A percentile compares a stretch with the other conserved stretches of the same genome.
Conservation (phyloP, 23 tunicate genomes). For the Clavelina lepadiformis region DNA sequence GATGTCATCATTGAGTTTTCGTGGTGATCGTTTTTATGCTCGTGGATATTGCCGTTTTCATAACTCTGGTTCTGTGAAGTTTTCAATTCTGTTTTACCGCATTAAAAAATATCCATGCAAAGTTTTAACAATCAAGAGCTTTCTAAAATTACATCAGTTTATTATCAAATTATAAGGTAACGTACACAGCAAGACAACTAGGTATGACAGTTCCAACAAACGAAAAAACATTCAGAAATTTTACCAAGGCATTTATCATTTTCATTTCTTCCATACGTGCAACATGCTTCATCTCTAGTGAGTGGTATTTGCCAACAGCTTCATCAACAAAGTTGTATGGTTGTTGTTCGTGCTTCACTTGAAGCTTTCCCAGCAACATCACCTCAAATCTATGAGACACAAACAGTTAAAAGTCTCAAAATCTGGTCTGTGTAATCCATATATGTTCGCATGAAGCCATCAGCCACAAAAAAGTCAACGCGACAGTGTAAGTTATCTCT, state of each 20-base stretch:
- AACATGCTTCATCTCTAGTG: constrained; percentile 42
- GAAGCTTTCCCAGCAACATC: constrained; percentile 69
- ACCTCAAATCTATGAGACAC: constrained; percentile 65
- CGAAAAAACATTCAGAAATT: background rate
- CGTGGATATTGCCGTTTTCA: too few relatives aligned
- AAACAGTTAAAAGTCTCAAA: background rate
- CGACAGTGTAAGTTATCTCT: background rate
- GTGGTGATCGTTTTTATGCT: too few relatives aligned
- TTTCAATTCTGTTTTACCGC: too few relatives aligned
- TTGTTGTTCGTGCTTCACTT: constrained; percentile 48
- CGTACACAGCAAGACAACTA: too few relatives aligned
- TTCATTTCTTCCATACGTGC: constrained; percentile 7
- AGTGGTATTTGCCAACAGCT: constrained; percentile 62
- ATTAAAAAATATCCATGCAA: too few relatives aligned
- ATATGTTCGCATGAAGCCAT: too few relatives aligned
- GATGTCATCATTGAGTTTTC: too few relatives aligned
- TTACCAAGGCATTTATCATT: background rate
- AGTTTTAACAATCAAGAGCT: too few relatives aligned
- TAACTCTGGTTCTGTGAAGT: too few relatives aligned
- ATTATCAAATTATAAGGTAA: too few relatives aligned
- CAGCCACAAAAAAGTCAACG: background rate
- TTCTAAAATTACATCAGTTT: too few relatives aligned
- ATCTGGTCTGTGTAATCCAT: background rate
- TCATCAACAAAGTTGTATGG: constrained; percentile 63
- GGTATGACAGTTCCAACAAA: too few relatives aligned